Evolutionary conservation across 2,797 vertebrate genomes (phyloP).

Genomic region (Cottoperca gobio): DNA sequence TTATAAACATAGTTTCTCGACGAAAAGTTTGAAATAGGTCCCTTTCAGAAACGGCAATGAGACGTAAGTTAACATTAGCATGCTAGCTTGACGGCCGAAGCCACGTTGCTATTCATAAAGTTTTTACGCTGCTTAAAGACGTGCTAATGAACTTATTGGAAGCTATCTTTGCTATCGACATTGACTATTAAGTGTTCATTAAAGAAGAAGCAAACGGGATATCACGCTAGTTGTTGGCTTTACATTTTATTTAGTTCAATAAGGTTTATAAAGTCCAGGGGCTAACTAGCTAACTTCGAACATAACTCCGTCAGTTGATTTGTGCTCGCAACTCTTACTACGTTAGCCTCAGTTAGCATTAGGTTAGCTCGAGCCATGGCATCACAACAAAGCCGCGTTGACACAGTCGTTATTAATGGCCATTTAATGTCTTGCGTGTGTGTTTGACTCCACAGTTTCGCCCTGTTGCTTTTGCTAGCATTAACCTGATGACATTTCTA

Average conservation of each 20-base stretch:
- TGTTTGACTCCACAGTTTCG: not conserved
- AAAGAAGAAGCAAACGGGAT: accelerated
- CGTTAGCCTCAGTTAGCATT: conserved; percentile 5
- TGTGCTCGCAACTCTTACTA: not conserved
- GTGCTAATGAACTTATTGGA: not conserved
- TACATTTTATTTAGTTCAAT: not conserved
- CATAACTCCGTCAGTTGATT: not conserved
- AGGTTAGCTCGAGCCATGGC: not conserved
- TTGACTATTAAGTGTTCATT: not conserved
- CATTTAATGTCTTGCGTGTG: not conserved
- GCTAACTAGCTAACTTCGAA: conserved; percentile 9
- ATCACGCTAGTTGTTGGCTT: accelerated
- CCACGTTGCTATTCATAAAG: conserved; percentile 59
- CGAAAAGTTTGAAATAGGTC: not conserved
- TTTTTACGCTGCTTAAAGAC: conserved; percentile 22
- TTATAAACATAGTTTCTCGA: not conserved
- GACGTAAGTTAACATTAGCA: not conserved
- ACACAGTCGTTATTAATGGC: not conserved
- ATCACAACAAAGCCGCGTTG: conserved; percentile 23
- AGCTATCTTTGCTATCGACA: not conserved
- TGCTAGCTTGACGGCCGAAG: conserved; percentile 29
- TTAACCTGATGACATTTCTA: not conserved
- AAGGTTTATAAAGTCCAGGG: too few relatives aligned
- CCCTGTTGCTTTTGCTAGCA: too few relatives aligned
- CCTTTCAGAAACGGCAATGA: not conserved